Evolutionary conservation across 1,140 invertebrate genomes (phyloP), one percentile per base, ranked within the genome.

Genomic region (Leptinotarsa lineolata): DNA sequence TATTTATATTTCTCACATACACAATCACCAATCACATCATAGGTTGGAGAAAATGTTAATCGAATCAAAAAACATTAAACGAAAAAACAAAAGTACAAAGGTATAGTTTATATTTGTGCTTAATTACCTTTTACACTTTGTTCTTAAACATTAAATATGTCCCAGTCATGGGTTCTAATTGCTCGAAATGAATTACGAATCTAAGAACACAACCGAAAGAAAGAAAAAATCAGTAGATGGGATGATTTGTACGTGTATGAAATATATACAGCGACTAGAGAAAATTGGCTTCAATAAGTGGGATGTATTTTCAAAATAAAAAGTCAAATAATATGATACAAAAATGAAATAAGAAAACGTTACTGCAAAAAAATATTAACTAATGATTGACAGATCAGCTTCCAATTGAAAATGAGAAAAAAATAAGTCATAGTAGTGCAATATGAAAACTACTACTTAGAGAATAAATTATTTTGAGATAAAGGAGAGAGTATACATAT

Each of bases 261-360:
- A 70, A 77, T 79, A 80, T 79, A 76, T 79, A 79, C 78, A 79
- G 70, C 74, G 78, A 79, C 78, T 79, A 79, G 78, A 79, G 72
- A 76, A 74, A 72, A 72, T 70, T 74, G 72, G 70, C 73, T 74
- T 75, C 66, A 74, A 72, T 46, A 68, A 71, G 59, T 73, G 70
- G 74, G 78, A 73, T 77, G 72, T 75, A 75, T 74, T 78, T 75
- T 76, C 71, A 16, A 21, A 46, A 48, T 18, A n/a, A 13, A 70
- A 60, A 60, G 30, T 13, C 16, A 68, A 58, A 72, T 54, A 15
- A 54, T 54, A 54, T 54, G n/a, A 54, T n/a, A 54, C n/a, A n/a
- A 54, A 54, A 54, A 54, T 0, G 6, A 3, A 16, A 54, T 54
- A 54, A 54, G 4, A 18, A 18, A 39, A 39, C 30, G 16, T 54